These are phyloP conservation scores for Platypus cylindrus DNA, from an alignment of 2,888 invertebrate species.

Conservation along the genomic window DNA sequence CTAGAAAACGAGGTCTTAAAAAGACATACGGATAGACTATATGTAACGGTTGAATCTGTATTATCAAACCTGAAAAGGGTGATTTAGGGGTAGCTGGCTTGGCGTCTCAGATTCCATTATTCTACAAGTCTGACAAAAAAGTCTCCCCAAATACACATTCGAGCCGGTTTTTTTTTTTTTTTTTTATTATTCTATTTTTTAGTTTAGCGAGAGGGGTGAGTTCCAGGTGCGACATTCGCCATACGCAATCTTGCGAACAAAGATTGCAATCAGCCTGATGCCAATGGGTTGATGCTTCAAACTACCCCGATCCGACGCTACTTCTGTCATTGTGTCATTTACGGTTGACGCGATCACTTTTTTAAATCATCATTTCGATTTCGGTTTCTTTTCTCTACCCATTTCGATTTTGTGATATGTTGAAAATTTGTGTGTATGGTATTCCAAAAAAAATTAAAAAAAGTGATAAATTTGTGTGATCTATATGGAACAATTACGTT, in stretches of 20 bases:
- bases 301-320: conserved; percentile 12
- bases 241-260: conserved; percentile 33
- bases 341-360: conserved; percentile 7
- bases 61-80: conserved; percentile 35
- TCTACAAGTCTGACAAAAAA: conserved; percentile 33
- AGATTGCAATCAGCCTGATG: conserved; percentile 32
- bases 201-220: conserved; percentile 35
- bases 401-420: background rate
- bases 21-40: conserved; percentile 21
- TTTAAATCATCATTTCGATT: conserved; percentile 1
- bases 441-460: too few relatives aligned
- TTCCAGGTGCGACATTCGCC: conserved; percentile 34
- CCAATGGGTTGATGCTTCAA: conserved; percentile 29
- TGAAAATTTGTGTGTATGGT: too few relatives aligned
- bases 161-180: conserved; percentile 35
- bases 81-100: conserved; percentile 33
- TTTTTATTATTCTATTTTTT: too few relatives aligned
- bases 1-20: conserved; percentile 20
- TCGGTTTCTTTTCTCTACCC: background rate
- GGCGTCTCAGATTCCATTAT: conserved; percentile 37
- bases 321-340: conserved; percentile 14
- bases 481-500: too few relatives aligned
- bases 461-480: too few relatives aligned
- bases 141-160: conserved; percentile 34
- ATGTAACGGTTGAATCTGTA: conserved; percentile 27